Evolutionary conservation across 2,888 invertebrate genomes (phyloP), one percentile per base, ranked within the genome.

Genomic region (Dryobota labecula): DNA sequence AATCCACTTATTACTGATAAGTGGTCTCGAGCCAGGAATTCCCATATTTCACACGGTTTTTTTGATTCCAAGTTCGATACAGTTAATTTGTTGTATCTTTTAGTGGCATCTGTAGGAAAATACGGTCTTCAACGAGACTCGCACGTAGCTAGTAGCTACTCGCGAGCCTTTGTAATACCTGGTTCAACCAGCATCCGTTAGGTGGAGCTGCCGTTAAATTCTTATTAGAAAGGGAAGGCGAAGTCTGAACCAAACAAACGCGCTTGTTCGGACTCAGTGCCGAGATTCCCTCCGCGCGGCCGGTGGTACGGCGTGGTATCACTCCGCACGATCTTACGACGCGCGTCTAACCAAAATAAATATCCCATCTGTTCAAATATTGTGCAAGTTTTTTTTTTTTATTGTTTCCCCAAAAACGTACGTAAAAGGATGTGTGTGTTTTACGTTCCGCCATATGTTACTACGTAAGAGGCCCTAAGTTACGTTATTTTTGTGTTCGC

Each of bases 281-380:
- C 92, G 94, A 91, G 93, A 92, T 91, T 92, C 89, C 90, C 89
- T 89, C 89, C 84, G 82, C 76, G 88, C 80, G 90, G 80, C 76
- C 73, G 88, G 88, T 30, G 81, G 88, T 80, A 80, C 83, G 87
- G 84, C 78, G 78, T 69, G 63, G 76, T 70, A 36, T 47, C 70
- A 62, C 72, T 57, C 43, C 71, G 65, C 67, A 76, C 74, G 70
- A 84, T 86, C 73, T 87, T 87, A 87, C 90, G 88, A 89, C 92
- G 92, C 93, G 94, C 92, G 94, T 91, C 90, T 91, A 80, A 93
- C 93, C 90, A 93, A 94, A 95, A 94, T 94, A 95, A 93, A 94
- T 92, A 91, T 83, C 88, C 92, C 95, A 95, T 94, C 95, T 95
- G 95, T 94, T 92, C 90, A 93, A 94, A 94, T 94, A 95, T 93